Evolutionary conservation across 2,797 vertebrate genomes (phyloP), one percentile per base, ranked within the genome.

Genomic region (Anas bahamensis): DNA sequence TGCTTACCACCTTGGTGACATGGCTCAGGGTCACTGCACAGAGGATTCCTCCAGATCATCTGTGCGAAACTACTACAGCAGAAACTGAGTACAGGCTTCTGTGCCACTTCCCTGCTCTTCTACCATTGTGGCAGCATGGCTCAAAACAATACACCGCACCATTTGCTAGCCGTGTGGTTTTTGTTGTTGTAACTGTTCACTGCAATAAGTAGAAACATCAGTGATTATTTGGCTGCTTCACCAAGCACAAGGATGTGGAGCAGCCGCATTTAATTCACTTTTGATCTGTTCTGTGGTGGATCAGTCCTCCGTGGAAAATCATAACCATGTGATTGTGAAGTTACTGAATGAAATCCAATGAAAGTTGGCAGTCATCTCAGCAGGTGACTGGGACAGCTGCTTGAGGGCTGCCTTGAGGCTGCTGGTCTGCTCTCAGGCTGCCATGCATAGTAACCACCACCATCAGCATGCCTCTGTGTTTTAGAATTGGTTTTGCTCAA

Each of bases 381-480:
- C 1, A 11, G 39, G 22, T 71, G 44, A 57, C 68, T 69, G 10
- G 6, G 3, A 41, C 35, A 68, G 57, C 78, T 74, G 66, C 59
- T 60, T 72, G 28, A 50, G 23, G 35, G 29, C 37, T 37, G 37
- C 48, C 41, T 53, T 2, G 1, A 29, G 44, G 52, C 61, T 83
- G 53, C 37, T 82, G 82, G 39, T 41, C 48, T 44, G 31, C 56
- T 61, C 44, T 57, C 2, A 4, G 75, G 66, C 61, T 82, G 50
- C 44, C 4, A 0, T 42, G 71, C 33, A 18, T 44, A 77, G 23
- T 56, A 73, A 1, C 65, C 42, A 3, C 42, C 23, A 24, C 52
- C 61, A 37, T 28, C 77, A 61, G n/a, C 44, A n/a, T 37, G 14
- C 17, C 29, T 3, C 3, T 0, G 0, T 2, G 7, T 60, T 46